Base-by-base conservation (phyloP, 1,140 invertebrate genomes). In the Carcinoscorpius rotundicauda region DNA sequence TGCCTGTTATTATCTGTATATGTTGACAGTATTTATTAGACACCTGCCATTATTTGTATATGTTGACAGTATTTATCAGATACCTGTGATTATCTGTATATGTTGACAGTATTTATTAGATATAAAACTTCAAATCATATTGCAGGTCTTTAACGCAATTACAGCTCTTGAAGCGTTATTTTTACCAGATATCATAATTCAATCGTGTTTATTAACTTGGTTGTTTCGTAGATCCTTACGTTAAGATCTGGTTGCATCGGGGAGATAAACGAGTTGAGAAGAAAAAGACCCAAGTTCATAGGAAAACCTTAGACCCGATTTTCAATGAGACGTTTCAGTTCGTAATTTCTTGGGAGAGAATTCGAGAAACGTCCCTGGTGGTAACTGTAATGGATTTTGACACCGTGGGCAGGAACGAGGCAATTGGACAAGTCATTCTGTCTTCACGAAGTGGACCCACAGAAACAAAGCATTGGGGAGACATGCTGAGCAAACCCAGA, bases 351-450 rank as follows among this genome's bases (percentile, higher is more conserved):
- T 93, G 90, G 89, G 92, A 96, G 77, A 92, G 95, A 76, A 93
- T 94, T 64, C 80, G 91, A 55, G 91, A 95, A 76, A 93, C 91
- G 71, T 92, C 90, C 10, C 81, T 94, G 50, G 88, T 93, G 73
- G 87, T 95, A 3, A 90, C 93, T 80, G 91, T 95, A 29, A 93
- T 95, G 89, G 92, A 95, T 76, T 93, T 92, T 75, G 91, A 95
- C 76, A 94, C 94, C 74, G 93, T 95, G 65, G 91, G 91, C 50
- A 79, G 91, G 59, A 94, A 95, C 73, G 93, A 97, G 76, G 82
- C 93, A 63, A 94, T 95, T 72, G 91, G 91, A 3, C 82, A 89
- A 72, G 92, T 95, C 76, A 81, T 89, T 61, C 79, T 94, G 69
- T 90, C 89, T 72, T 88, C 89, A 90, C 68, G 89, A 29, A 92